Evolutionary conservation across 2,888 invertebrate genomes (phyloP).

Genomic region (Tolmerus cingulatus): DNA sequence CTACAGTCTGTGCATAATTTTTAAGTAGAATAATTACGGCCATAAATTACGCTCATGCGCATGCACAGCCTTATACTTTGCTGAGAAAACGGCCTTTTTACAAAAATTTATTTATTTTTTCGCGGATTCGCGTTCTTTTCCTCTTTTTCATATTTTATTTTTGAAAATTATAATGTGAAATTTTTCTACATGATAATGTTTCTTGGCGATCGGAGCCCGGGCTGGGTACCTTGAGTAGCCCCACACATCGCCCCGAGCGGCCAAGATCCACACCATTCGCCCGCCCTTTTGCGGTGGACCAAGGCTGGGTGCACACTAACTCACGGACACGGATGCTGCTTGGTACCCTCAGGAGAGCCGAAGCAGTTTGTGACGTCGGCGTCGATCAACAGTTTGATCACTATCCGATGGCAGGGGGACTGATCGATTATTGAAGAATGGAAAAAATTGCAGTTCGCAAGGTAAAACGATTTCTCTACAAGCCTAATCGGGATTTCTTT

Average conservation of each 20-base stretch:
- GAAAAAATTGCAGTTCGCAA: slow-evolving; percentile 4
- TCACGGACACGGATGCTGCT: slow-evolving; percentile 43
- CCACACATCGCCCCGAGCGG: slow-evolving; percentile 15
- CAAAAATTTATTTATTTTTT: slow-evolving; percentile 36
- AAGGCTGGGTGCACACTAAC: slow-evolving; percentile 26
- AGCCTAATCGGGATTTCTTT: slow-evolving; percentile 20
- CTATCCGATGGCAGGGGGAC: slow-evolving; percentile 39
- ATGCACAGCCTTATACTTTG: slow-evolving; percentile 33
- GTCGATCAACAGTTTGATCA: slow-evolving; percentile 46
- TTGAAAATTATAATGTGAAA: slow-evolving; percentile 41
- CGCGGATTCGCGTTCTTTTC: slow-evolving; percentile 2
- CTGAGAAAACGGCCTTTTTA: background rate
- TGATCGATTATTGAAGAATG: slow-evolving; percentile 40
- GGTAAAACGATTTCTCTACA: slow-evolving; percentile 18
- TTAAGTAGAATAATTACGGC: slow-evolving; percentile 50
- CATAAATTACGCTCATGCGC: slow-evolving; percentile 49
- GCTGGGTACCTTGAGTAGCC: slow-evolving; percentile 25
- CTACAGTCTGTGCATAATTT: slow-evolving; percentile 48
- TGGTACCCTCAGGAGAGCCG: slow-evolving; percentile 44
- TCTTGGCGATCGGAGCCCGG: background rate
- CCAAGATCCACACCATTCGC: slow-evolving; percentile 25
- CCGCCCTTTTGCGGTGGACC: slow-evolving; percentile 20
- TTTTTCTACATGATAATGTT: slow-evolving; percentile 40
- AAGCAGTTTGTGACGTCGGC: slow-evolving; percentile 47
- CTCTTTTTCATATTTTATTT: slow-evolving; percentile 26